Evolutionary conservation across 2,888 invertebrate species (phyloP).

Genomic region (Machimus atricapillus): DNA sequence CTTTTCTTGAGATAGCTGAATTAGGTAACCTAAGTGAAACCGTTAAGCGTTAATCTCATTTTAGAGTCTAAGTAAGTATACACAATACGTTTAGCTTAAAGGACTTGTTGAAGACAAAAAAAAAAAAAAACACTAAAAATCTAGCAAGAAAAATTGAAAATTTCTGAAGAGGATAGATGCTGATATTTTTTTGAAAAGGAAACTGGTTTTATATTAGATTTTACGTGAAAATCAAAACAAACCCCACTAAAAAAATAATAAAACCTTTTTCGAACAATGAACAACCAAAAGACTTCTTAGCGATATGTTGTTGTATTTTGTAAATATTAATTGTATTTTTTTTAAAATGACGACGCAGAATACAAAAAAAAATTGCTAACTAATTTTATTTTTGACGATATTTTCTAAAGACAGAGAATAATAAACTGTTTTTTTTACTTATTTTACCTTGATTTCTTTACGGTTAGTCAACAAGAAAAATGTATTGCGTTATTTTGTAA

Average conservation of each 20-base stretch:
- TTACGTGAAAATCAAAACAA: neutral
- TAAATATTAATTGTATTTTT: slow-evolving; percentile 29
- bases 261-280: neutral
- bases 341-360: neutral
- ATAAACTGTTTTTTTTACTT: neutral
- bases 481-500: neutral
- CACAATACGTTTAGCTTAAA: neutral
- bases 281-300: slow-evolving; percentile 27
- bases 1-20: neutral
- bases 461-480: neutral
- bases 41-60: neutral
- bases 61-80: neutral
- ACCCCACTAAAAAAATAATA: neutral
- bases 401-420: neutral
- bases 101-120: neutral
- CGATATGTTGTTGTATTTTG: slow-evolving; percentile 25
- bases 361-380: neutral
- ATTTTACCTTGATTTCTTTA: neutral
- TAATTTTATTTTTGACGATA: neutral
- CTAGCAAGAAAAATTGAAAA: neutral
- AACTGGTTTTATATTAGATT: neutral
- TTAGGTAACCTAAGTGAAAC: neutral
- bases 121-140: neutral
- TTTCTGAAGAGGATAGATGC: neutral
- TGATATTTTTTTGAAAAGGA: neutral